Conservation (phyloP, 2,797 vertebrate species). For the Mus caroli region DNA sequence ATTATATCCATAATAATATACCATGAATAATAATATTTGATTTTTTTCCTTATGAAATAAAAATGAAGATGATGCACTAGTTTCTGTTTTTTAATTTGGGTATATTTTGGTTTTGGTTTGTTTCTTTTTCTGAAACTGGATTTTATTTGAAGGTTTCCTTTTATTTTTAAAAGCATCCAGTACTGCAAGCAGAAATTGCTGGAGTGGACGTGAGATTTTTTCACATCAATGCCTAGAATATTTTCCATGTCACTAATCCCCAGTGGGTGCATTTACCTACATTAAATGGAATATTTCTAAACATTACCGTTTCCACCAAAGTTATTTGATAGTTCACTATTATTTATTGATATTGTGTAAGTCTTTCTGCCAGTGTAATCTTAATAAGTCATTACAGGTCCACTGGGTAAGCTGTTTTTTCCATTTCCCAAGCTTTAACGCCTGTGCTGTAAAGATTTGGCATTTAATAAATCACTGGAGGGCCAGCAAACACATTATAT, state of each 20-base stretch:
- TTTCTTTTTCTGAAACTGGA: conserved; percentile 62
- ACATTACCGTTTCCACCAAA: conserved; percentile 77
- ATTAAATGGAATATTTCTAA: conserved; percentile 79
- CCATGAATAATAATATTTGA: background rate
- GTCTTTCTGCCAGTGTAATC: conserved; percentile 85
- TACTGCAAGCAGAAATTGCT: conserved; percentile 54
- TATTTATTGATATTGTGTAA: conserved; percentile 85
- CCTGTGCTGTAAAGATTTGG: conserved; percentile 83
- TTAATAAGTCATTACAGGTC: conserved; percentile 86
- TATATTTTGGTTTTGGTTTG: conserved; percentile 28
- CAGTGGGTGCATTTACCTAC: conserved; percentile 67
- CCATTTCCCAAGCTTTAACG: conserved; percentile 85
- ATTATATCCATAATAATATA: background rate
- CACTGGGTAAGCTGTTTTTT: conserved; percentile 86
- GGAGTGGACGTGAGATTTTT: conserved; percentile 31
- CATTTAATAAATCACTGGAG: conserved; percentile 87
- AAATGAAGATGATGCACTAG: conserved; percentile 10
- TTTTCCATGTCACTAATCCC: conserved; percentile 73
- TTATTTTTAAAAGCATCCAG: conserved; percentile 65
- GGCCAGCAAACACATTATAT: conserved; percentile 80
- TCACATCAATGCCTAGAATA: conserved; percentile 52
- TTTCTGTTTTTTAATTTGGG: conserved; percentile 2
- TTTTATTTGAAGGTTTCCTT: conserved; percentile 55
- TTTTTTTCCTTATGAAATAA: conserved; percentile 65
- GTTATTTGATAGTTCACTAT: conserved; percentile 82